phyloP scores from a whole-genome alignment of 2,797 vertebrate species.

The Dromococcyx pavoninus region DNA sequence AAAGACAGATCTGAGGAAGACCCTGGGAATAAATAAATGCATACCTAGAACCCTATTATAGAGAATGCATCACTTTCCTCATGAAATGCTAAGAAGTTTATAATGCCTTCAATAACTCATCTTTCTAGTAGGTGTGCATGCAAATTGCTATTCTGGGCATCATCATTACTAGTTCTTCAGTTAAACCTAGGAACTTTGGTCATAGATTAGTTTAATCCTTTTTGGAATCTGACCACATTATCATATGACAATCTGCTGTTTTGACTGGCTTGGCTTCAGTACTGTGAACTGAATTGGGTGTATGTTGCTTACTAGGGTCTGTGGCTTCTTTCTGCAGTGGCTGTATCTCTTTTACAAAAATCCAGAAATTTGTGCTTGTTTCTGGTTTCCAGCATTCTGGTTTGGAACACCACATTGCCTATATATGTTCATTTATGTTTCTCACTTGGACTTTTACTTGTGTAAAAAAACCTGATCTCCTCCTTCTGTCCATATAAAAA shows the following conservation, averaged over 20 bases:
- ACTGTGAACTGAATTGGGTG: neutral
- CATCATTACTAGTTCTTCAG: neutral
- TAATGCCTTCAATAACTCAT: neutral
- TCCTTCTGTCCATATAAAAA: neutral
- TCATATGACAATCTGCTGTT: neutral
- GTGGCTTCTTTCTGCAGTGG: neutral
- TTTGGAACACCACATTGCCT: neutral
- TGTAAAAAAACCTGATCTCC: rapidly evolving
- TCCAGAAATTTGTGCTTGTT: neutral
- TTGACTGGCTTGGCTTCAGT: neutral
- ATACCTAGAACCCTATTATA: neutral
- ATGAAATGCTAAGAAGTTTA: neutral
- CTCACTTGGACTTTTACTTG: neutral
- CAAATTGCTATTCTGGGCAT: neutral
- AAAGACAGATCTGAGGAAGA: neutral
- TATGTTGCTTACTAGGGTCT: neutral
- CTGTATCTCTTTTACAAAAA: neutral
- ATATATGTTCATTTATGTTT: neutral
- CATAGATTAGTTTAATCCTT: neutral
- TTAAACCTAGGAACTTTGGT: neutral
- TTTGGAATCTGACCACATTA: neutral
- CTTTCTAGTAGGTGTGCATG: neutral
- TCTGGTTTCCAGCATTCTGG: neutral
- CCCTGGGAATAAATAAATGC: neutral
- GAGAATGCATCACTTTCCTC: neutral